These are phyloP conservation scores for Yoshiicerus persimilis DNA, from an alignment of 1,140 invertebrate species.

Conservation along the genomic window DNA sequence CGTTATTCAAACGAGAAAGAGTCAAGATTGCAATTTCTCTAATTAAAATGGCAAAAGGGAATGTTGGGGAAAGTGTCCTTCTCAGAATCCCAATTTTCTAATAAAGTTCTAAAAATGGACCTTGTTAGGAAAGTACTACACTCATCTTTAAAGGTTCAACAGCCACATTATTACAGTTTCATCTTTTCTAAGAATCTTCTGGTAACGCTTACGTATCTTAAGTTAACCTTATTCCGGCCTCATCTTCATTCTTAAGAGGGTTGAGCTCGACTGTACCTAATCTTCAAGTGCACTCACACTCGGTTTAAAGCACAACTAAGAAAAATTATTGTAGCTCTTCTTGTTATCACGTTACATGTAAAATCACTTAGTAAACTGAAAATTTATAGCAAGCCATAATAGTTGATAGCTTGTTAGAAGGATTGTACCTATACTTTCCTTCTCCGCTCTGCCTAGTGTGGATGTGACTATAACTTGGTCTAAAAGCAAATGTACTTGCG, in stretches of 20 bases:
- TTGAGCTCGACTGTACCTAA: neutral
- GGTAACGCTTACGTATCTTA: neutral
- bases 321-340: slow-evolving; percentile 7
- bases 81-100: neutral
- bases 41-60: neutral
- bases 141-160: neutral
- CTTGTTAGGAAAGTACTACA: neutral
- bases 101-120: slow-evolving; percentile 1
- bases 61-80: neutral
- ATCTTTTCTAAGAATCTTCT: neutral
- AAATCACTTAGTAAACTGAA: slow-evolving; percentile 23
- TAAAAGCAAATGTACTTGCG: neutral
- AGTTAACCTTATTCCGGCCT: neutral
- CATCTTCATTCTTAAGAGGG: no score
- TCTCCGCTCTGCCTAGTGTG: neutral
- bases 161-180: neutral
- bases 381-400: slow-evolving; percentile 14
- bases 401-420: slow-evolving; percentile 1
- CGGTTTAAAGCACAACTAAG: neutral
- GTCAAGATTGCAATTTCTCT: neutral
- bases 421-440: neutral
- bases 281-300: neutral
- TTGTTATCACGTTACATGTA: slow-evolving; percentile 5
- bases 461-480: no score
- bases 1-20: neutral